phyloP scores from a whole-genome alignment of 2,113 vertebrate species.

The Tympanuchus pallidicinctus region DNA sequence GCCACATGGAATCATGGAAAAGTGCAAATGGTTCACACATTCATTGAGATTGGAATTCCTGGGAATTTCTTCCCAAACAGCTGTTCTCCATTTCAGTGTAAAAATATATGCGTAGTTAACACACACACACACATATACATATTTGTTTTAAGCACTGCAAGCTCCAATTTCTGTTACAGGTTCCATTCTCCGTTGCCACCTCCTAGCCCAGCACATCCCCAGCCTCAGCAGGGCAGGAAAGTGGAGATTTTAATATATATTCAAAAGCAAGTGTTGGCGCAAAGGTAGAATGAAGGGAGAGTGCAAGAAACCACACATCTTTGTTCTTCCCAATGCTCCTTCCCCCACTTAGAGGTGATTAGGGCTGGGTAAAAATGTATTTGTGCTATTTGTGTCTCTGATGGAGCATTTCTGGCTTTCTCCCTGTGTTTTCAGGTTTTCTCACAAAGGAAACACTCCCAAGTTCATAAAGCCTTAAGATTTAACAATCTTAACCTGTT shows the following conservation, averaged over 20 bases:
- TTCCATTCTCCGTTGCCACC: background rate
- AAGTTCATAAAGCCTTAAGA: background rate
- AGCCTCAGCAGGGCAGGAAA: background rate
- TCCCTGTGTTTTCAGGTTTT: background rate
- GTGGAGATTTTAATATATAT: constrained; percentile 21
- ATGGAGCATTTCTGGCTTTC: background rate
- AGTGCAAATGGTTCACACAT: background rate
- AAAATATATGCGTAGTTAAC: background rate
- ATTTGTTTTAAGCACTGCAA: background rate
- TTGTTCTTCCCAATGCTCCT: constrained; percentile 19
- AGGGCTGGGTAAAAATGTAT: background rate
- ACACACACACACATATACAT: fast-evolving
- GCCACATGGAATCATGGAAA: background rate
- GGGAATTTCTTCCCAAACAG: background rate
- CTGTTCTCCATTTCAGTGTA: background rate
- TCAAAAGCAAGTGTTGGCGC: constrained; percentile 50
- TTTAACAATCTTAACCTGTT: background rate
- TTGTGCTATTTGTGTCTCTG: background rate
- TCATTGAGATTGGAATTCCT: background rate
- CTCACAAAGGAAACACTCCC: background rate
- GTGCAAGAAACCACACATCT: constrained; percentile 22
- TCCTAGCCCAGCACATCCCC: background rate
- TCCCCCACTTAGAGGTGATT: background rate
- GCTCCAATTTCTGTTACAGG: background rate
- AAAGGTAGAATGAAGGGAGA: background rate